A percentile compares a stretch with the other conserved stretches of the same genome.
Conservation (phyloP, 2,797 vertebrate genomes). For the Pelodytes ibericus region DNA sequence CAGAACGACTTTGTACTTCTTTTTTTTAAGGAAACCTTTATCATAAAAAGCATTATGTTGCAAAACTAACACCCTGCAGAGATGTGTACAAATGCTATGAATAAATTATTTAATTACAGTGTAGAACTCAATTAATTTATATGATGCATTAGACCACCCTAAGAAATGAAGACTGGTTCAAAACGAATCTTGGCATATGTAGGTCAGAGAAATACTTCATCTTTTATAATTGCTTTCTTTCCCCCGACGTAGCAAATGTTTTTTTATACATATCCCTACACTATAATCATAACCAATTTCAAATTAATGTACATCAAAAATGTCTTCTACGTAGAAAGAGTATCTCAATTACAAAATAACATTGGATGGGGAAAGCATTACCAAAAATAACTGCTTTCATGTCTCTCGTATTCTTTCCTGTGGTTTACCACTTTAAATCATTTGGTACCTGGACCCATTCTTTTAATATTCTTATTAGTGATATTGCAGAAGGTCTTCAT, state of each 20-base stretch:
- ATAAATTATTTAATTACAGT: conserved; percentile 58
- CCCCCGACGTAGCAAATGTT: conserved; percentile 36
- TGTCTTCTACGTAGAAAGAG: not conserved
- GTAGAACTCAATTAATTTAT: conserved; percentile 57
- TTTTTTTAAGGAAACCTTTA: conserved; percentile 51
- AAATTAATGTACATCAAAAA: conserved; percentile 46
- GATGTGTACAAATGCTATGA: conserved; percentile 56
- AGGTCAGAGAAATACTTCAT: conserved; percentile 54
- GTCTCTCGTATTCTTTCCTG: conserved; percentile 18
- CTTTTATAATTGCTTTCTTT: conserved; percentile 41
- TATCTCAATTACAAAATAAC: not conserved
- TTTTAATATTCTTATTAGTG: too few relatives aligned
- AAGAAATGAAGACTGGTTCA: conserved; percentile 51
- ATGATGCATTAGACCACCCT: conserved; percentile 51
- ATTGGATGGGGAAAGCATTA: conserved; percentile 9
- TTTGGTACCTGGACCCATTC: too few relatives aligned
- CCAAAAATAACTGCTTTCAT: conserved; percentile 2
- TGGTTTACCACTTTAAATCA: not conserved
- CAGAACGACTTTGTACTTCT: conserved; percentile 54
- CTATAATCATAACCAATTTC: conserved; percentile 42
- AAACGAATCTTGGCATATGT: conserved; percentile 48
- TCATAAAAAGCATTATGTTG: conserved; percentile 51
- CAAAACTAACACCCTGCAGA: conserved; percentile 54
- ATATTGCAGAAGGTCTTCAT: too few relatives aligned
- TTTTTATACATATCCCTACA: conserved; percentile 31